These are phyloP conservation scores for Nebria brevicollis DNA, from an alignment of 2,888 invertebrate species.

Conservation along the genomic window DNA sequence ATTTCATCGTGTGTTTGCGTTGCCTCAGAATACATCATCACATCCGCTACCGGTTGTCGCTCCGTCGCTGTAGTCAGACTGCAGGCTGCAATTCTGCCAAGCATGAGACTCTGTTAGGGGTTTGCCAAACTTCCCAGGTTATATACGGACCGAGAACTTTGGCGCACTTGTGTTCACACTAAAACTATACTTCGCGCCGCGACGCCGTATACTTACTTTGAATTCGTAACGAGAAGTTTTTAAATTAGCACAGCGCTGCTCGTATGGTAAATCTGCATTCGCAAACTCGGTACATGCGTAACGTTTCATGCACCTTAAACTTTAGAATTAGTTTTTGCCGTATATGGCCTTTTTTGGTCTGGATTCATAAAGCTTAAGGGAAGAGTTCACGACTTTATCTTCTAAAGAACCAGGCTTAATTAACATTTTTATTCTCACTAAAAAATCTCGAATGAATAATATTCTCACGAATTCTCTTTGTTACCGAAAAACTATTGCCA, in stretches of 20 bases:
- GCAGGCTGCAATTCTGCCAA: not conserved
- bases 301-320: not conserved
- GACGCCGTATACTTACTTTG: not conserved
- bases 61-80: not conserved
- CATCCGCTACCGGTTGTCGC: constrained; percentile 15
- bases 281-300: not conserved
- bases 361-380: not conserved
- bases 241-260: not conserved
- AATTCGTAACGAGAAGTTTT: not conserved
- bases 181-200: not conserved
- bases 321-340: not conserved
- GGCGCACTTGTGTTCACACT: not conserved
- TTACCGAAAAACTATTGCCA: no score
- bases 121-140: not conserved
- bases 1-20: constrained; percentile 18
- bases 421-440: no score
- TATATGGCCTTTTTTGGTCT: not conserved
- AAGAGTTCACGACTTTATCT: no score
- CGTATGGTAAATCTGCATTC: not conserved
- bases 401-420: no score
- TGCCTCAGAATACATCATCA: constrained; percentile 11
- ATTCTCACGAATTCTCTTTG: no score
- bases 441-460: no score
- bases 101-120: not conserved
- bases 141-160: not conserved